Evolutionary conservation across 30 jellyfish, hydroid and myxozoan genomes (phyloP), one percentile per base, ranked within the genome.

Genomic region (Cassiopea xamachana): DNA sequence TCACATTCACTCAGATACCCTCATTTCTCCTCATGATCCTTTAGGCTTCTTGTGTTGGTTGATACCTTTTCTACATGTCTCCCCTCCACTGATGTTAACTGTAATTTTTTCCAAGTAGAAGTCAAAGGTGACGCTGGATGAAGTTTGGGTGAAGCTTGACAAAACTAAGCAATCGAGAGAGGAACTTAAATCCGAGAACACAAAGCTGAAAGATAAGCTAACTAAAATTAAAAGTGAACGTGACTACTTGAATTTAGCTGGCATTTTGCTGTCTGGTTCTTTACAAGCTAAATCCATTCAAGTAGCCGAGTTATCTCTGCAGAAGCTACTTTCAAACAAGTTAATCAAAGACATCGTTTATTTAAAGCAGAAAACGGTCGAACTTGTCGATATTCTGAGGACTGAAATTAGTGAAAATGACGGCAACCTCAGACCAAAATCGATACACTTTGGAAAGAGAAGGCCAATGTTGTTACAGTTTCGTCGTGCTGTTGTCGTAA

Each of bases 401-500:
- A 71, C 87, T 1, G 98, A 89, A 72, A 89, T 93, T 96, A 86
- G 73, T 3, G 92, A 69, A 64, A 58, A 46, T 4, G 68, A 74
- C 72, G 89, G 85, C 51, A 89, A 89, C 48, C 1, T 86, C 1
- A 69, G 95, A 46, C 84, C 76, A 16, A 70, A 89, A 60, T 44
- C 90, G 64, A 87, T 19, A n/a, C 45, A 1, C 1, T 14, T 10
- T 55, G 43, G 79, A 13, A 44, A 48, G 10, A 79, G 16, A 18
- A 7, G 59, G 73, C 87, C 97, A 19, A 2, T n/a, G 7, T 48
- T 93, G 73, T 84, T 93, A 16, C 79, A 80, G 46, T 93, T 93
- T 72, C 83, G 98, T n/a, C 72, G 83, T 13, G 79, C 84, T 16
- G 98, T 93, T 60, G 67, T 93, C 48, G 97, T 85, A 0, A 92